A percentile compares a stretch with the other conserved stretches of the same genome.
Conservation (phyloP, 2,797 vertebrate species). For the Rachycentron canadum region DNA sequence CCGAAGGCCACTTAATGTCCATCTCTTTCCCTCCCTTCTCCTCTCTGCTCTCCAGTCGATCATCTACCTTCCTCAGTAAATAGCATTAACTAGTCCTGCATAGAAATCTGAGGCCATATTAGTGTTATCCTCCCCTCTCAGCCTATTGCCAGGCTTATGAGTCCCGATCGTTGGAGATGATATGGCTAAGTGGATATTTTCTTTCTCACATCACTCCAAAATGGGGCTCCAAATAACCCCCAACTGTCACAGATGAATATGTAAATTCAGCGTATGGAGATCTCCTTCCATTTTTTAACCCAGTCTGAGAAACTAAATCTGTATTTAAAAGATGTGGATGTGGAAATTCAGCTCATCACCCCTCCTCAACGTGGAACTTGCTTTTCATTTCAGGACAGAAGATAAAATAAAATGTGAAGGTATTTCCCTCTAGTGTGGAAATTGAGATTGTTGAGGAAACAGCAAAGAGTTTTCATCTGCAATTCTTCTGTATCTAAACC, state of each 20-base stretch:
- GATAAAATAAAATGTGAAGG: conserved; percentile 64
- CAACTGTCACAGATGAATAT: conserved; percentile 86
- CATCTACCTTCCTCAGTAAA: conserved; percentile 86
- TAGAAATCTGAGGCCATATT: conserved; percentile 85
- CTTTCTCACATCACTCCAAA: conserved; percentile 80
- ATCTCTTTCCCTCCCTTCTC: conserved; percentile 66
- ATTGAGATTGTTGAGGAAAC: conserved; percentile 21
- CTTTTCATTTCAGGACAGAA: conserved; percentile 67
- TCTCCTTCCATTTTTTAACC: conserved; percentile 76
- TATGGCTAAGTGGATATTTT: conserved; percentile 87
- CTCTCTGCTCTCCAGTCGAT: conserved; percentile 76
- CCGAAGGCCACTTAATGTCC: conserved; percentile 80
- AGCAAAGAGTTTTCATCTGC: conserved; percentile 27
- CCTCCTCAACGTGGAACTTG: conserved; percentile 33
- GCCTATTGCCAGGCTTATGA: conserved; percentile 84
- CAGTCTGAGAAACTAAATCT: conserved; percentile 81
- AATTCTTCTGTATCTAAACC: conserved; percentile 1
- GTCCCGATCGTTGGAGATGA: conserved; percentile 81
- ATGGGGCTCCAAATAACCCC: conserved; percentile 80
- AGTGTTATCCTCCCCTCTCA: conserved; percentile 86
- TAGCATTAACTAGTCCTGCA: conserved; percentile 84
- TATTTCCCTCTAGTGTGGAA: conserved; percentile 41
- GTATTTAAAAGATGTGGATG: conserved; percentile 78
- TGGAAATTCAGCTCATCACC: conserved; percentile 69
- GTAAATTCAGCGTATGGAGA: conserved; percentile 85